Conservation (phyloP, 2,113 vertebrate species). For the Atrichornis clamosus region DNA sequence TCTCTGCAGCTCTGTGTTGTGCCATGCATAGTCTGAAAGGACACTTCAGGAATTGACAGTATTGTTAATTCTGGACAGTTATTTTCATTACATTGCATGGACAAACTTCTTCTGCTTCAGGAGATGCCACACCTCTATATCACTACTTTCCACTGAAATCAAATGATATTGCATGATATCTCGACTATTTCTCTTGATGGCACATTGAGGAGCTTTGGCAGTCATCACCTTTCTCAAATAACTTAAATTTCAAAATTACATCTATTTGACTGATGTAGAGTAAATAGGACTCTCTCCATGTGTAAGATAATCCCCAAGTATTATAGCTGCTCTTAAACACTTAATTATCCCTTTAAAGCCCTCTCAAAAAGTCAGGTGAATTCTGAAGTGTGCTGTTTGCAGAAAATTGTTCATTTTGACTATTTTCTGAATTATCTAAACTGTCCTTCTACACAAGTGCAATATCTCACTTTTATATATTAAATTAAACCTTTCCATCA, state of each 20-base stretch:
- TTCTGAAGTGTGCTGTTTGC: slow-evolving; percentile 35
- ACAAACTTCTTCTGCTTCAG: background rate
- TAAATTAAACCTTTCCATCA: background rate
- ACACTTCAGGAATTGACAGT: background rate
- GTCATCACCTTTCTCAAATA: background rate
- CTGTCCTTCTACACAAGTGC: background rate
- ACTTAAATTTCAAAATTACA: background rate
- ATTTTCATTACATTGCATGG: background rate
- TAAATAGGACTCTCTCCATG: background rate
- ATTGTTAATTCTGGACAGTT: background rate
- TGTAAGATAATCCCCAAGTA: background rate
- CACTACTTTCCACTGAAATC: background rate
- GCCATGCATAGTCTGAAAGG: background rate
- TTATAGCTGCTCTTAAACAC: background rate
- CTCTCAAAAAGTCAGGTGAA: slow-evolving; percentile 28
- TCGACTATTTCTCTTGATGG: background rate
- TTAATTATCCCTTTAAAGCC: slow-evolving; percentile 40
- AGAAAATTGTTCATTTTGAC: slow-evolving; percentile 14
- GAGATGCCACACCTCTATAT: background rate
- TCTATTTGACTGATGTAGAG: background rate
- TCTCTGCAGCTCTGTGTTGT: background rate
- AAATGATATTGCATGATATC: background rate
- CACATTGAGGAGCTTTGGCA: background rate
- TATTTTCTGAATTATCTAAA: slow-evolving; percentile 45
- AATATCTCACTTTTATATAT: background rate